These are phyloP conservation scores for Varanus salvator DNA, from an alignment of 2,113 vertebrate species.

Conservation along the genomic window DNA sequence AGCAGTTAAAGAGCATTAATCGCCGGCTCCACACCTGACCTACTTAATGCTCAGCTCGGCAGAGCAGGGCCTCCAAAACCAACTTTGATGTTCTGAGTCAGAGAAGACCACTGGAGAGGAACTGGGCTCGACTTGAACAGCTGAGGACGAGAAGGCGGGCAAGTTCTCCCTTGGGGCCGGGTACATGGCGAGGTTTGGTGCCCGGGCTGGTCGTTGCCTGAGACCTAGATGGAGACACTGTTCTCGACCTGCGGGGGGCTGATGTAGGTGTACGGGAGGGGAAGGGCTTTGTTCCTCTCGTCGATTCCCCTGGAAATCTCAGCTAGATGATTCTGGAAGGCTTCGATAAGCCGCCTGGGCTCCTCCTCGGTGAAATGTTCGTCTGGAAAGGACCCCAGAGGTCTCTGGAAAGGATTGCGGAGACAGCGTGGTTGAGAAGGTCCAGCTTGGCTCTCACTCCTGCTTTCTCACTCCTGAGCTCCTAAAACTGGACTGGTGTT, in stretches of 20 bases:
- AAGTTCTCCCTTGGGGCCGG: no score
- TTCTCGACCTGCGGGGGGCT: slow-evolving; percentile 79
- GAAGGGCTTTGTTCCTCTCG: slow-evolving; percentile 73
- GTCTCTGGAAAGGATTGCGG: slow-evolving; percentile 63
- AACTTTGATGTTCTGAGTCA: not conserved
- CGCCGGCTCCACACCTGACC: not conserved
- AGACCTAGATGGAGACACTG: slow-evolving; percentile 79
- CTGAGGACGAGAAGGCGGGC: not conserved
- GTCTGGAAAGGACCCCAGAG: slow-evolving; percentile 80
- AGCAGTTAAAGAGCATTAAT: not conserved
- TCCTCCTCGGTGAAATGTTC: slow-evolving; percentile 71
- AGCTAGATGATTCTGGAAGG: slow-evolving; percentile 74
- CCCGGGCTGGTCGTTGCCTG: rapidly evolving
- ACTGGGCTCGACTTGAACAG: not conserved
- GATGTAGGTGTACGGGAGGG: slow-evolving; percentile 80
- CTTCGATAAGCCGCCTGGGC: slow-evolving; percentile 66
- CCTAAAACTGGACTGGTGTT: not conserved
- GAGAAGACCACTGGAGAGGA: not conserved
- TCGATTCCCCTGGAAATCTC: slow-evolving; percentile 75
- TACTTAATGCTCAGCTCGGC: no score
- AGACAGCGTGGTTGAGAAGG: not conserved
- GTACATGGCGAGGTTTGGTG: not conserved
- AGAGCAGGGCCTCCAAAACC: not conserved
- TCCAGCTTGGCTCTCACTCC: not conserved
- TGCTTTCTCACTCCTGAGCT: not conserved